These are phyloP conservation scores for Hydrotaea cyrtoneurina DNA, from an alignment of 2,888 invertebrate species.

Conservation along the genomic window DNA sequence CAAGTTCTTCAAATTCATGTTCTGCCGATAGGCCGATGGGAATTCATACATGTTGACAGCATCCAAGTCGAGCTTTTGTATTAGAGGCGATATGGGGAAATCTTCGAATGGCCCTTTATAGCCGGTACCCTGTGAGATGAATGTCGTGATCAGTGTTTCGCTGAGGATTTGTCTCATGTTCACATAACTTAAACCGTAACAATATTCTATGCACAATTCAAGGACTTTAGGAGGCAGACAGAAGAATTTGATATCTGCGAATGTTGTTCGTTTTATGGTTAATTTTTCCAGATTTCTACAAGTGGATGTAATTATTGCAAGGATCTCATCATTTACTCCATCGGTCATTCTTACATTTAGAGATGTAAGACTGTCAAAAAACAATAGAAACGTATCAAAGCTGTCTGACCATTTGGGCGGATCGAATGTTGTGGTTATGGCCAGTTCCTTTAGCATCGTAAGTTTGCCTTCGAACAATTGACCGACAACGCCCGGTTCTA, in stretches of 20 bases:
- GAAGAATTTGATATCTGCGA: background rate
- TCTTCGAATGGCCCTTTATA: conserved; percentile 11
- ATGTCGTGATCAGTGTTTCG: background rate
- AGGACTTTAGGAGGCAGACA: background rate
- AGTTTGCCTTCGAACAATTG: too few species aligned
- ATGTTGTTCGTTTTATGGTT: conserved; percentile 1
- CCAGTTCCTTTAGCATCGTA: background rate
- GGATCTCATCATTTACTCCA: background rate
- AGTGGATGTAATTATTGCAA: background rate
- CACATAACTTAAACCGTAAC: background rate
- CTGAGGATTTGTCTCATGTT: conserved; percentile 14
- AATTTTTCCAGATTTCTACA: background rate
- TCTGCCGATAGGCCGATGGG: background rate
- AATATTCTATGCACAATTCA: background rate
- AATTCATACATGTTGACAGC: background rate
- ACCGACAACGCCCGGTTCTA: background rate
- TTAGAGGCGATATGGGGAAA: background rate
- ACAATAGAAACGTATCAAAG: background rate
- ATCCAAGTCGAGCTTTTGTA: background rate
- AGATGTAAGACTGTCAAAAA: background rate
- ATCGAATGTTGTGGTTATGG: conserved; percentile 5
- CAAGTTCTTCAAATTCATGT: background rate
- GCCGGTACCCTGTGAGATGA: background rate
- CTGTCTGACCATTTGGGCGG: background rate
- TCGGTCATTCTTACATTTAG: conserved; percentile 1